Percentiles rank a stretch among this genome's conserved stretches.
These are phyloP conservation scores for Leuctra nigra DNA, from an alignment of 2,888 invertebrate species.

Conservation along the genomic window DNA sequence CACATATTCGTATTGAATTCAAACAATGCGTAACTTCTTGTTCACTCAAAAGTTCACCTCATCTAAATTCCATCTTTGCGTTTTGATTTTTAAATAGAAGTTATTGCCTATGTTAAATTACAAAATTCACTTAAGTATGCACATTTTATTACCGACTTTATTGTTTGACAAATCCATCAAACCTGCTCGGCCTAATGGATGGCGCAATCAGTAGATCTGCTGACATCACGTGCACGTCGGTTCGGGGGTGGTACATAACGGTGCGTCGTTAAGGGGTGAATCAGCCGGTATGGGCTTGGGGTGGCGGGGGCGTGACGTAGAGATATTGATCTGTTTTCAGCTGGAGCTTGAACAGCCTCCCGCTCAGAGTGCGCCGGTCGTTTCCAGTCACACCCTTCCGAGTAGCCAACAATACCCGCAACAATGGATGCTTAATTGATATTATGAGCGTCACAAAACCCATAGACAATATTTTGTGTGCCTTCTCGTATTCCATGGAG, in stretches of 20 bases:
- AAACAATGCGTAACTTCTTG: no score
- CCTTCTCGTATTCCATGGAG: no score
- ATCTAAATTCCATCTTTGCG: no score
- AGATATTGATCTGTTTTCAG: constrained; percentile 20
- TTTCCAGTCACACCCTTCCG: constrained; percentile 11
- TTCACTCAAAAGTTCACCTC: no score
- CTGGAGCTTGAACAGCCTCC: constrained; percentile 16
- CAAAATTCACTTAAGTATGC: no score
- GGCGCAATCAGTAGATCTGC: not conserved
- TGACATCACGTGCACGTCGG: not conserved
- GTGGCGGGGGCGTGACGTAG: constrained; percentile 3
- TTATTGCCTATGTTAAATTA: no score
- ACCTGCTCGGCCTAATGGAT: not conserved
- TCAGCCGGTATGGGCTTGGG: not conserved
- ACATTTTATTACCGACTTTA: no score
- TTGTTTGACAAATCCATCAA: not conserved
- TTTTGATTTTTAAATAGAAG: no score
- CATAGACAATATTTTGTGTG: no score
- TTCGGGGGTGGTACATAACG: not conserved
- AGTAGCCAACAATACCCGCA: constrained; percentile 8
- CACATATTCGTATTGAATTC: no score
- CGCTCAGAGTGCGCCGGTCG: constrained; percentile 3
- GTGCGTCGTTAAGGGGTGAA: not conserved
- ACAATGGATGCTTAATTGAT: constrained; percentile 1
- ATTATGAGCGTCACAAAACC: no score